phyloP scores from a whole-genome alignment of 2,797 vertebrate species.

The Macropodus opercularis region DNA sequence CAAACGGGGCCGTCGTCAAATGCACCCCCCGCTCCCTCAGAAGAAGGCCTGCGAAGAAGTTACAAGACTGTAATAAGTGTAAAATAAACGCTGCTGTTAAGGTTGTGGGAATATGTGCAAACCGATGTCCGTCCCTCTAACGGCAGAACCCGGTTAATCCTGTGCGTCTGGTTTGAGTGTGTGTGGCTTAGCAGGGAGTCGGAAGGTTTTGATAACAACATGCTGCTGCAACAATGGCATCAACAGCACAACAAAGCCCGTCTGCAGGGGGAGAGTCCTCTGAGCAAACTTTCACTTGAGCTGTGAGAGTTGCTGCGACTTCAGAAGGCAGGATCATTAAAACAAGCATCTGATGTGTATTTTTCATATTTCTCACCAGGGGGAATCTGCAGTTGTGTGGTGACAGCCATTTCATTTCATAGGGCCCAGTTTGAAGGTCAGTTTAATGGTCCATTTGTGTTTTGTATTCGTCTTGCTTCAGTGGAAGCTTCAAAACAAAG shows the following conservation, averaged over 20 bases:
- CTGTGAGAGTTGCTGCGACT: slow-evolving; percentile 35
- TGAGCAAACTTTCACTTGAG: slow-evolving; percentile 37
- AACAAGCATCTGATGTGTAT: slow-evolving; percentile 51
- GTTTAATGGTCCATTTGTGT: slow-evolving; percentile 77
- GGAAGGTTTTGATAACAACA: slow-evolving; percentile 43
- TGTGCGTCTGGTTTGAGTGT: slow-evolving; percentile 3
- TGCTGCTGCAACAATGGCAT: slow-evolving; percentile 34
- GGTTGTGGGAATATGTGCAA: slow-evolving; percentile 18
- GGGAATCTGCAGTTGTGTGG: slow-evolving; percentile 39
- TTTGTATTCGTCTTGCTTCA: slow-evolving; percentile 74
- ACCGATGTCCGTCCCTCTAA: too few species aligned
- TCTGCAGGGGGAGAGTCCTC: slow-evolving; percentile 41
- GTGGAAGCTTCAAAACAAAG: slow-evolving; percentile 73
- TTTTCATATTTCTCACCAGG: slow-evolving; percentile 50
- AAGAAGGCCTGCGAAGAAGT: slow-evolving; percentile 56
- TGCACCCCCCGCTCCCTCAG: slow-evolving; percentile 31
- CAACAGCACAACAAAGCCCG: slow-evolving; percentile 48
- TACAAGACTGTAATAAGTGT: slow-evolving; percentile 51
- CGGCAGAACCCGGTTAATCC: too few species aligned
- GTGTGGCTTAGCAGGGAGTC: slow-evolving; percentile 30
- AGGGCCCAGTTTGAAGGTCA: slow-evolving; percentile 74
- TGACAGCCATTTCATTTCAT: slow-evolving; percentile 71
- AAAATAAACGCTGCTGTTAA: slow-evolving; percentile 22
- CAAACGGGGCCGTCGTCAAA: slow-evolving; percentile 73
- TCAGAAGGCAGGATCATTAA: slow-evolving; percentile 50